phyloP scores from a whole-genome alignment of 2,888 invertebrate genomes.

The Heliothis peltigera region DNA sequence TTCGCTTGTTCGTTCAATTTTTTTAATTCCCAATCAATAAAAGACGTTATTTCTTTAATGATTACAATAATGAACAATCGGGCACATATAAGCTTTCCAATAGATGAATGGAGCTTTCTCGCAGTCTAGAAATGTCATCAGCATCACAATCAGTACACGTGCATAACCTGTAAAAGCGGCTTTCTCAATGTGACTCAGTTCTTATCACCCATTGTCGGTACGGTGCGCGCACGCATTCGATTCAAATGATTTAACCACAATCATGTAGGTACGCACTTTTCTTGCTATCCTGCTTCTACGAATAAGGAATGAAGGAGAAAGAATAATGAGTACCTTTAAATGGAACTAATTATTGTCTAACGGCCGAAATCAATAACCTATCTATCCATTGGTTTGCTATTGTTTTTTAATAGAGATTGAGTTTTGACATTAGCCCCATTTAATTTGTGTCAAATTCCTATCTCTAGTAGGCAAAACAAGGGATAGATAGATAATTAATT shows the following conservation, averaged over 20 bases:
- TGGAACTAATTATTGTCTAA: constrained; percentile 14
- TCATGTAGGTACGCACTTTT: constrained; percentile 21
- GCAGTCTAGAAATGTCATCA: constrained; percentile 48
- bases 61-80: constrained; percentile 39
- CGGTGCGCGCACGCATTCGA: constrained; percentile 49
- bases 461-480: too few relatives aligned
- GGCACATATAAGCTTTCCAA: constrained; percentile 50
- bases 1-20: not conserved
- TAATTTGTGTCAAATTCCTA: too few relatives aligned
- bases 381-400: too few relatives aligned
- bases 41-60: constrained; percentile 3
- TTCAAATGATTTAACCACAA: constrained; percentile 57
- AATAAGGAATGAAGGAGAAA: constrained; percentile 19
- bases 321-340: constrained; percentile 19
- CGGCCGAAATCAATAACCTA: too few relatives aligned
- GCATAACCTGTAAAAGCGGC: constrained; percentile 56
- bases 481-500: too few relatives aligned
- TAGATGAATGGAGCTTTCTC: constrained; percentile 51
- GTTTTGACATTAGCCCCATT: too few relatives aligned
- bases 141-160: constrained; percentile 38
- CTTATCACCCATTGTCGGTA: constrained; percentile 65
- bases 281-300: constrained; percentile 30
- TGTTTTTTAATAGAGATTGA: too few relatives aligned
- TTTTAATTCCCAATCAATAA: not conserved
- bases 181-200: constrained; percentile 68